Percentiles rank a stretch among this genome's conserved stretches.
phyloP scores from a whole-genome alignment of 2,113 vertebrate species.

The Cochlearius cochlearius region DNA sequence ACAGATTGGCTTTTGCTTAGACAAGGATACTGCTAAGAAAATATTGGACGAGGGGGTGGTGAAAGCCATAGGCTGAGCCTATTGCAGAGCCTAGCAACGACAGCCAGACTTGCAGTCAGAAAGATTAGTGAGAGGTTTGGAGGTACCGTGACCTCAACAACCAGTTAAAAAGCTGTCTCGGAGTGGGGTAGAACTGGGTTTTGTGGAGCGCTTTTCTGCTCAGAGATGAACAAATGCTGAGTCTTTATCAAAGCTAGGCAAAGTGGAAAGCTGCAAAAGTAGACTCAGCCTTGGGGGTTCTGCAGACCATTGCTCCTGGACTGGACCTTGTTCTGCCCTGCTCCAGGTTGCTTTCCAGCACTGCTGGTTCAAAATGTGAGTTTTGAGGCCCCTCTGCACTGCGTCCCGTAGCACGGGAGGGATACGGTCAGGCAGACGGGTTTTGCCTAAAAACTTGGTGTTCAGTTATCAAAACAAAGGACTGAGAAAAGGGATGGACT shows the following conservation, averaged over 20 bases:
- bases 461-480: background rate
- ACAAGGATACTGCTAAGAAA: background rate
- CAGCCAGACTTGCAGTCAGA: background rate
- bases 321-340: background rate
- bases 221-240: background rate
- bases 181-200: background rate
- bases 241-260: background rate
- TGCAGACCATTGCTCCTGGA: background rate
- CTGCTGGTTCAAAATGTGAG: background rate
- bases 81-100: background rate
- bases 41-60: background rate
- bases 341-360: background rate
- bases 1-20: background rate
- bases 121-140: background rate
- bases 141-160: background rate
- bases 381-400: background rate
- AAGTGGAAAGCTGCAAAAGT: background rate
- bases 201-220: background rate
- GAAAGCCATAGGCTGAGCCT: background rate
- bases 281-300: background rate
- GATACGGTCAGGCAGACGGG: background rate
- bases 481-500: background rate
- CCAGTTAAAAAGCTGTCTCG: background rate
- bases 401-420: background rate
- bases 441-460: background rate